Evolutionary conservation across 1,140 invertebrate genomes (phyloP), one percentile per base, ranked within the genome.

Genomic region (Globodera rostochiensis): DNA sequence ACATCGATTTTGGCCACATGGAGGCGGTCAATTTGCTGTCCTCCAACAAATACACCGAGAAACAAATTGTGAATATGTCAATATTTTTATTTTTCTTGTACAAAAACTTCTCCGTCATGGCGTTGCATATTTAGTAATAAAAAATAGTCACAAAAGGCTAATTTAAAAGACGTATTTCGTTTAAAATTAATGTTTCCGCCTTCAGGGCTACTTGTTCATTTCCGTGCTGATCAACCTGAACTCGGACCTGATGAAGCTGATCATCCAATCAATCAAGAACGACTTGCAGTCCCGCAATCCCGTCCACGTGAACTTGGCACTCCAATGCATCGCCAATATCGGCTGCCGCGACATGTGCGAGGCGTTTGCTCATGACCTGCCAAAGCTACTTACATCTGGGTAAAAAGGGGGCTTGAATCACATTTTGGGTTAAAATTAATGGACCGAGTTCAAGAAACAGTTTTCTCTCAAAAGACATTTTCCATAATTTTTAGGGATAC

Each of bases 1-100:
- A 99, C 91, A 99, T 99, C 91, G 98, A 99, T 91, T 99, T 99
- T 92, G 98, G 98, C 78, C 97, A 99, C 91, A 99, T 99, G 97
- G 98, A 99, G 92, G 98, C 98, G 74, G 98, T 99, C 85, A 99
- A 99, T 92, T 92, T 99, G 73, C 93, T 99, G n/a, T 98, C 96
- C 84, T 99, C 97, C 53, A 99, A 99, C 90, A 99, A 99, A 93
- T 99, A 99, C 92, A 99, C 97, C 66, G 98, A 99, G 91, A 99
- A 99, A 92, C 98, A 99, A 93, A 99, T 99, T 91, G 97, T 97
- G 93, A 93, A 69, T 85, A 36, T 91, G 97, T 97, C 93, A 93
- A 69, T 85, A 36, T 36, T 36, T 36, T 36, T 1, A 36, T 36
- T 36, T 36, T 36, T 36, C 36, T 36, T 36, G 36, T 25, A 25